Percentiles rank a stretch among this genome's conserved stretches.
These are phyloP conservation scores for Euzophera pinguis DNA, from an alignment of 2,888 invertebrate genomes.

Conservation along the genomic window DNA sequence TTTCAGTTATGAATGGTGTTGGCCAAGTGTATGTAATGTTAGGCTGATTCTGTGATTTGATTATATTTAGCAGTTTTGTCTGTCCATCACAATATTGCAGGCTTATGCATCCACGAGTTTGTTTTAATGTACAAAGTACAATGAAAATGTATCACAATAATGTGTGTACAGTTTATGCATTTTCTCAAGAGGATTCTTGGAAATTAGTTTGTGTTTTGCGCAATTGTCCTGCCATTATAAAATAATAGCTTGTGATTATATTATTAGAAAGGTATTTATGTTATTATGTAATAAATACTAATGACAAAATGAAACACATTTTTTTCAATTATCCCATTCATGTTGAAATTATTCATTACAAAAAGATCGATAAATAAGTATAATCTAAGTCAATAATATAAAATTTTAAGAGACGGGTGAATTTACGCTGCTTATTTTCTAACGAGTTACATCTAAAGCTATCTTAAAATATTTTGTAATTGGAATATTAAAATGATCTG, in stretches of 20 bases:
- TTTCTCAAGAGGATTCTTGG: neutral
- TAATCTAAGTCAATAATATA: conserved; percentile 79
- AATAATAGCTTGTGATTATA: conserved; percentile 27
- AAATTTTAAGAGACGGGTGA: conserved; percentile 80
- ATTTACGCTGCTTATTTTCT: conserved; percentile 73
- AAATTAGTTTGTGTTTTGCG: conserved; percentile 9
- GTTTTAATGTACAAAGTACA: conserved; percentile 3
- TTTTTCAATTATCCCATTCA: conserved; percentile 65
- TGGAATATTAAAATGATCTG: conserved; percentile 61
- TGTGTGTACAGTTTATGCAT: neutral
- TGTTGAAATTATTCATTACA: conserved; percentile 72
- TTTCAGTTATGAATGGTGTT: no score
- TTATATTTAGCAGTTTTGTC: no score
- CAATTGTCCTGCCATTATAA: conserved; percentile 10
- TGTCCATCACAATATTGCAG: neutral
- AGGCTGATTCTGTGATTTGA: no score
- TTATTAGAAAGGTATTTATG: conserved; percentile 30
- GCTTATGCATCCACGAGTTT: neutral
- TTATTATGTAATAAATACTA: conserved; percentile 52
- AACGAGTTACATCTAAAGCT: conserved; percentile 61
- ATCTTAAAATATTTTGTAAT: conserved; percentile 74
- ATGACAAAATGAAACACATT: conserved; percentile 47
- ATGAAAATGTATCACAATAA: conserved; percentile 1
- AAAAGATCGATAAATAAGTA: conserved; percentile 78
- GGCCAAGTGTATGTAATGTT: no score